A percentile compares a stretch with the other conserved stretches of the same genome.
Conservation (phyloP, 2,888 invertebrate species). For the Bellardia bayeri region DNA sequence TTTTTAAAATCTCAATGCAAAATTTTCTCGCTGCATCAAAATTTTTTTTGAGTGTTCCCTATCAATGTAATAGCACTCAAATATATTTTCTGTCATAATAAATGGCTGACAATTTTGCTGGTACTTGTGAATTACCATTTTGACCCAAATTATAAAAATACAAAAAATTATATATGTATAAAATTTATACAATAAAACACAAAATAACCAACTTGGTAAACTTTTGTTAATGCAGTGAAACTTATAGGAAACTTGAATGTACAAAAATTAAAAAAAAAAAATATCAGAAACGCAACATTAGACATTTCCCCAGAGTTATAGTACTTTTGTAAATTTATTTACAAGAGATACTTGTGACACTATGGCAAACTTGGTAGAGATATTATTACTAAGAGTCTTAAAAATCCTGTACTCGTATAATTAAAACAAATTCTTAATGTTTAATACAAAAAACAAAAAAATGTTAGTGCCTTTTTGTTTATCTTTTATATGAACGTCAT, state of each 20-base stretch:
- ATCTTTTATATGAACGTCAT: no score
- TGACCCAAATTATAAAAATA: slow-evolving; percentile 59
- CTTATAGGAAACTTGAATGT: slow-evolving; percentile 23
- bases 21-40: no score
- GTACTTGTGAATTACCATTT: slow-evolving; percentile 49
- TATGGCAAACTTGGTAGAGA: neutral
- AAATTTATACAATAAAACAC: neutral
- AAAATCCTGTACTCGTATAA: no score
- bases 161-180: neutral
- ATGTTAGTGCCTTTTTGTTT: no score
- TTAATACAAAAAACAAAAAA: no score
- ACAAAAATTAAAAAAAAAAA: neutral
- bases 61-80: neutral
- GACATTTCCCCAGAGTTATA: slow-evolving; percentile 37
- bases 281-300: neutral
- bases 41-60: slow-evolving; percentile 2
- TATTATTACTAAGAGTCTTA: no score
- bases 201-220: slow-evolving; percentile 16
- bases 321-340: slow-evolving; percentile 25
- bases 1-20: no score
- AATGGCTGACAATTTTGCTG: slow-evolving; percentile 39
- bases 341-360: neutral
- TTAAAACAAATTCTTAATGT: no score
- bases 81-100: slow-evolving; percentile 44
- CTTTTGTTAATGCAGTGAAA: slow-evolving; percentile 45